Conservation (phyloP, 1,140 invertebrate genomes). For the Drosophila takahashii region DNA sequence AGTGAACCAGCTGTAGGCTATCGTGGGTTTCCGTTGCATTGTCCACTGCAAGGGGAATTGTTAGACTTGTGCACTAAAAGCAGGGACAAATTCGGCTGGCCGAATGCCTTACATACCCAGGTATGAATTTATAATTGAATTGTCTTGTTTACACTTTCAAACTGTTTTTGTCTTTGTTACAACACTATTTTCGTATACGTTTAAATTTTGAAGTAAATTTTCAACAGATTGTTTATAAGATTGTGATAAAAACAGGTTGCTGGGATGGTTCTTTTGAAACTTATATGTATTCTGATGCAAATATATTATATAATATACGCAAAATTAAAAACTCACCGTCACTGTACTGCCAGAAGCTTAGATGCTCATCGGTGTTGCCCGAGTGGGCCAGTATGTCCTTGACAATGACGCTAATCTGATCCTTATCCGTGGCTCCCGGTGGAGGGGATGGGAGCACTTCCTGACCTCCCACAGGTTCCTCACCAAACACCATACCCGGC, state of each 20-base stretch:
- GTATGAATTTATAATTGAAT: neutral
- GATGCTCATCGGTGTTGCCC: slow-evolving; percentile 59
- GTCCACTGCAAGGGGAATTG: slow-evolving; percentile 53
- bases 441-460: neutral
- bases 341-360: slow-evolving; percentile 66
- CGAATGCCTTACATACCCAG: slow-evolving; percentile 8
- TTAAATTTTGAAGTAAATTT: neutral
- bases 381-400: slow-evolving; percentile 68
- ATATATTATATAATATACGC: too few species aligned
- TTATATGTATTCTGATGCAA: neutral
- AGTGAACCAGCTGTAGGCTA: slow-evolving; percentile 15
- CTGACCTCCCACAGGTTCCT: slow-evolving; percentile 5
- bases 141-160: neutral
- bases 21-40: slow-evolving; percentile 54
- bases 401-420: slow-evolving; percentile 72
- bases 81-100: slow-evolving; percentile 3
- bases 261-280: neutral
- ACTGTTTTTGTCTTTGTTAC: neutral
- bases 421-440: slow-evolving; percentile 46
- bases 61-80: slow-evolving; percentile 1
- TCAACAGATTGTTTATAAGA: neutral
- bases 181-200: neutral
- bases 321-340: too few species aligned
- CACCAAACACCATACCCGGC: slow-evolving; percentile 8
- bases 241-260: neutral